A percentile compares a stretch with the other conserved stretches of the same genome.
Conservation (phyloP, 2,113 vertebrate species). For the Chrysochloris asiatica region DNA sequence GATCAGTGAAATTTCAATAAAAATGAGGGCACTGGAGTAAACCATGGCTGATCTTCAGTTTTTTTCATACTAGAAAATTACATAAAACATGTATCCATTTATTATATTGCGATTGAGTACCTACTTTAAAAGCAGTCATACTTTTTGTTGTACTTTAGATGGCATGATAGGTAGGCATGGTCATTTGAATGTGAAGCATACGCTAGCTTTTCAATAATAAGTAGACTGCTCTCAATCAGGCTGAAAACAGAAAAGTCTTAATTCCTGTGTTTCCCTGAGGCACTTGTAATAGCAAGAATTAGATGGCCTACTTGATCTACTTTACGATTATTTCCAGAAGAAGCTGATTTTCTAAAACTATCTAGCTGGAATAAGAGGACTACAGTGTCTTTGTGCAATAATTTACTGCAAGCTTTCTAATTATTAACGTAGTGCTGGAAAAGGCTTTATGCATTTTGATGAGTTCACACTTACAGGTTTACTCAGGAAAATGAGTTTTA, state of each 20-base stretch:
- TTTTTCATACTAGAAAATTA: conserved; percentile 1
- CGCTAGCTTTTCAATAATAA: not conserved
- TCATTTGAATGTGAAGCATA: not conserved
- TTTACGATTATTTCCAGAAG: conserved; percentile 39
- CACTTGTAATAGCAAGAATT: conserved; percentile 37
- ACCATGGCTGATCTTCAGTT: not conserved
- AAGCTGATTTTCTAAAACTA: conserved; percentile 68
- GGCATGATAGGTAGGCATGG: not conserved
- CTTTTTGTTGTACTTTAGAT: not conserved
- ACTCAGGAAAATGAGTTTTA: conserved; percentile 72
- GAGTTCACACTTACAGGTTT: conserved; percentile 61
- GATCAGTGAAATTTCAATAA: not conserved
- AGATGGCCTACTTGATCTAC: not conserved
- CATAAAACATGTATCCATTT: not conserved
- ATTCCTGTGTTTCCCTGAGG: not conserved
- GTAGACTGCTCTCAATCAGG: conserved; percentile 1
- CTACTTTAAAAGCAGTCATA: not conserved
- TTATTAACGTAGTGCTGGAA: conserved; percentile 42
- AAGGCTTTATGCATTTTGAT: conserved; percentile 63
- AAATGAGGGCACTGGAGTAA: not conserved
- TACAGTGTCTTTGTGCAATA: conserved; percentile 27
- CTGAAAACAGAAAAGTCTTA: not conserved
- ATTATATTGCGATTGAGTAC: not conserved
- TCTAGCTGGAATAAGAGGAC: conserved; percentile 62
- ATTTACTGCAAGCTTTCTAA: conserved; percentile 66